Evolutionary conservation across 37 sponge, comb jelly and placozoan genomes (phyloP).

Genomic region (Ephydatia muelleri): DNA sequence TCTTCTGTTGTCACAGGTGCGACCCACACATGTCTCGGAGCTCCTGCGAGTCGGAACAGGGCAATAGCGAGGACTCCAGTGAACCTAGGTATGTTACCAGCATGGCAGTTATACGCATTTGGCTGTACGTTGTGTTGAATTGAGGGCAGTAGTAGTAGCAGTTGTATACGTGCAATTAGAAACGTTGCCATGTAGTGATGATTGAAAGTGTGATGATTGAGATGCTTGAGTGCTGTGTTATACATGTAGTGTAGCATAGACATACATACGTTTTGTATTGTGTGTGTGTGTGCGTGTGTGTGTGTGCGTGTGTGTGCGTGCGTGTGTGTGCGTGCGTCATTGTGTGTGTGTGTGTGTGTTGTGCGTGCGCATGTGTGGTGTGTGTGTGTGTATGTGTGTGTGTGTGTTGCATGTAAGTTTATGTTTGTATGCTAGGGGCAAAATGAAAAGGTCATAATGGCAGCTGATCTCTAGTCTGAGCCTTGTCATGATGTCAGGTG

Average conservation of each 20-base stretch:
- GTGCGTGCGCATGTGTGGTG: constrained; percentile 6
- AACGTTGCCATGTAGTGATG: not conserved
- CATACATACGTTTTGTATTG: not conserved
- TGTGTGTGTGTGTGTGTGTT: constrained; percentile 11
- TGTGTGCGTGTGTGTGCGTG: constrained; percentile 16
- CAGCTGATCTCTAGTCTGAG: too few relatives aligned
- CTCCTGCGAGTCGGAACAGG: not conserved
- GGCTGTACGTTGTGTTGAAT: not conserved
- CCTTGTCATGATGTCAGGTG: too few relatives aligned
- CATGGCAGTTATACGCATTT: too few relatives aligned
- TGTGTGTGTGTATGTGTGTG: constrained; percentile 9
- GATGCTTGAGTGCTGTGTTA: not conserved
- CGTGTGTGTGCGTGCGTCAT: constrained; percentile 10
- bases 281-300: constrained; percentile 13
- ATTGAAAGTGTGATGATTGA: not conserved
- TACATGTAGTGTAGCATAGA: not conserved
- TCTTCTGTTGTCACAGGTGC: not conserved
- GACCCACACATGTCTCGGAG: not conserved
- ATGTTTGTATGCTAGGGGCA: not conserved
- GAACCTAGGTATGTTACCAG: not conserved
- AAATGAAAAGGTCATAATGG: too few relatives aligned
- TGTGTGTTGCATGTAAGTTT: not conserved
- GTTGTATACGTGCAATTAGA: not conserved
- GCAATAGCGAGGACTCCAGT: not conserved
- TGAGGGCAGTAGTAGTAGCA: not conserved